Evolutionary conservation across 2,797 vertebrate genomes (phyloP), one percentile per base, ranked within the genome.

Genomic region (Galaxias olidus): DNA sequence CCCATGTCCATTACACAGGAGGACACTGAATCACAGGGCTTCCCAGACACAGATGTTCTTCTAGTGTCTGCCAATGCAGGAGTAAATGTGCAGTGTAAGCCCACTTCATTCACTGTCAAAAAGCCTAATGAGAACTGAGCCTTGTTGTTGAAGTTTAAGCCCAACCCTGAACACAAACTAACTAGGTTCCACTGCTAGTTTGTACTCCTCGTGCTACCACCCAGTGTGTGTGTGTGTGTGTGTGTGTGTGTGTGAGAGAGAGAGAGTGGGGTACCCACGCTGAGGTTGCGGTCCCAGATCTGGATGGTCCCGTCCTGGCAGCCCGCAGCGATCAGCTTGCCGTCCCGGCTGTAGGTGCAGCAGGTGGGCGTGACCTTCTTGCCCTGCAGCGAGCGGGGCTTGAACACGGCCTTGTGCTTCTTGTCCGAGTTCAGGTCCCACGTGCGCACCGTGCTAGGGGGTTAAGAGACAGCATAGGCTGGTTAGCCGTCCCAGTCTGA

Each of bases 241-340:
- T 17, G 15, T 17, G 42, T 4, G 10, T 15, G 0, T 6, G 9
- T 43, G 14, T 44, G 41, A 15, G n/a, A 43, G 14, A 9, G 10
- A 17, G 55, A 19, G 50, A 60, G 15, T 5, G 8, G 9, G 9
- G 5, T n/a, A 95, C 96, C 96, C 89, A 98, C 97, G 47, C 86
- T 98, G 77, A 98, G 78, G 86, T 96, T 98, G 72, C 96, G 91
- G 74, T 98, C 97, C 97, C 96, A 99, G 84, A 98, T 96, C 89
- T 98, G 97, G 78, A 99, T 98, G 81, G 93, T 95, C 53, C 97
- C 97, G 52, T 98, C 95, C 82, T 98, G 96, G 81, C 97, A 98
- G 72, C 94, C 97, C 0, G 96, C 95, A 40, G 96, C 96, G 15
- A 98, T 90, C 10, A 99, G 93, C 82, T 92, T 97, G 47, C 97